phyloP scores from a whole-genome alignment of 2,888 invertebrate species.

The Zootermopsis nevadensis region DNA sequence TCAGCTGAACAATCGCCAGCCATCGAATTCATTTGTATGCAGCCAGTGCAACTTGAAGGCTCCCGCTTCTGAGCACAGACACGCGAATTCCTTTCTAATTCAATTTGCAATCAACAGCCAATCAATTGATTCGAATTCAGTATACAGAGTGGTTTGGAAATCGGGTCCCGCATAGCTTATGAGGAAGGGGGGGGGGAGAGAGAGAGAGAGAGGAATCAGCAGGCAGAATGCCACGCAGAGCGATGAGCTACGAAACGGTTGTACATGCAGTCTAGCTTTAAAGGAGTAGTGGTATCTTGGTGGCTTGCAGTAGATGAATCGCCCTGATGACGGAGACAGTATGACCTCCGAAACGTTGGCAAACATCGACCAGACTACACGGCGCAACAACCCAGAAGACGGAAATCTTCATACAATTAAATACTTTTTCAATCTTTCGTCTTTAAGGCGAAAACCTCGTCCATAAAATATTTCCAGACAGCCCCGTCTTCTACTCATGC shows the following conservation, averaged over 20 bases:
- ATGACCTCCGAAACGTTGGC: too few species aligned
- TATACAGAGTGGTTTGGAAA: conserved; percentile 57
- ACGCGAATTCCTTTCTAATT: conserved; percentile 68
- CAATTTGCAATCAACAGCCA: conserved; percentile 71
- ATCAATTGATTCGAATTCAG: conserved; percentile 69
- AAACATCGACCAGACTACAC: background rate
- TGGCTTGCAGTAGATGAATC: too few species aligned
- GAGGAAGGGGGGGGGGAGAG: background rate
- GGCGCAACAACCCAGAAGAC: background rate
- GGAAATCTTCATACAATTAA: background rate
- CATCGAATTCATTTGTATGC: conserved; percentile 59
- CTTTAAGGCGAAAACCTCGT: background rate
- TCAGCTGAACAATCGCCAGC: conserved; percentile 42
- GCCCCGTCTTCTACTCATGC: background rate
- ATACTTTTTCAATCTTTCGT: background rate
- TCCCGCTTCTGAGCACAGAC: conserved; percentile 56
- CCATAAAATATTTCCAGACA: conserved; percentile 2
- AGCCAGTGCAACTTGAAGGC: conserved; percentile 43
- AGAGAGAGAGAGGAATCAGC: background rate
- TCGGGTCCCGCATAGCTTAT: conserved; percentile 36
- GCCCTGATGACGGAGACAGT: too few species aligned
- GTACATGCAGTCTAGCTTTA: background rate
- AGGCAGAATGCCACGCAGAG: conserved; percentile 27
- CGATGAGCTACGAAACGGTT: background rate
- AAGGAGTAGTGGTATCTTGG: background rate